Evolutionary conservation across 2,797 vertebrate species (phyloP), one percentile per base, ranked within the genome.

Genomic region (Periparus ater): DNA sequence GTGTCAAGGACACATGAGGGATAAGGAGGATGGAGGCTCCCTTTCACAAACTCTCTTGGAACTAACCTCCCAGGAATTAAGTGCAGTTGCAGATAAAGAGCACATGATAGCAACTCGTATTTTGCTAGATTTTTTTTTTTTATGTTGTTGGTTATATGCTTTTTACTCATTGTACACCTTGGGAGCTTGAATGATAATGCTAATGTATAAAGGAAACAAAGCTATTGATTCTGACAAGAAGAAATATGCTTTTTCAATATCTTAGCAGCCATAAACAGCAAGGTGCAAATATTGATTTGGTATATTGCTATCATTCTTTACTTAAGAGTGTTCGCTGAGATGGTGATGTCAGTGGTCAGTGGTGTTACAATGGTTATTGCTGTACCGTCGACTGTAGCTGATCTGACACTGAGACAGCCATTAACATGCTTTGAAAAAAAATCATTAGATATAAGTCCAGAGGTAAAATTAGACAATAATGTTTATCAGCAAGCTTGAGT

Each of bases 301-400:
- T 66, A 85, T 89, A 96, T 96, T 95, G 73, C 76, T 91, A 19
- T 83, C 85, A 90, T 94, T 87, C 78, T 86, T 96, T 91, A 95
- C 80, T 94, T 93, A 81, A 66, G 36, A 78, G 12, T n/a, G n/a
- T 79, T 88, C 21, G 0, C 60, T 26, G 53, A 86, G 83, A 42
- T 74, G 66, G 50, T 77, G 58, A 75, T 93, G 71, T 55, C 55
- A 70, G 19, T 75, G 51, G 57, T 79, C 85, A 93, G 38, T 67
- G 47, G 23, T 68, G 26, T 86, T 72, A 78, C 44, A 78, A 72
- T 30, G 42, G 79, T 75, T 92, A 75, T 82, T 76, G 48, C 55
- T 84, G n/a, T 18, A 84, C 29, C 51, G 26, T 20, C 18, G 62
- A 55, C 51, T 61, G 26, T 25, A 78, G 47, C 22, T 79, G 60